phyloP scores from a whole-genome alignment of 2,113 vertebrate genomes.

The Oreochromis aureus region DNA sequence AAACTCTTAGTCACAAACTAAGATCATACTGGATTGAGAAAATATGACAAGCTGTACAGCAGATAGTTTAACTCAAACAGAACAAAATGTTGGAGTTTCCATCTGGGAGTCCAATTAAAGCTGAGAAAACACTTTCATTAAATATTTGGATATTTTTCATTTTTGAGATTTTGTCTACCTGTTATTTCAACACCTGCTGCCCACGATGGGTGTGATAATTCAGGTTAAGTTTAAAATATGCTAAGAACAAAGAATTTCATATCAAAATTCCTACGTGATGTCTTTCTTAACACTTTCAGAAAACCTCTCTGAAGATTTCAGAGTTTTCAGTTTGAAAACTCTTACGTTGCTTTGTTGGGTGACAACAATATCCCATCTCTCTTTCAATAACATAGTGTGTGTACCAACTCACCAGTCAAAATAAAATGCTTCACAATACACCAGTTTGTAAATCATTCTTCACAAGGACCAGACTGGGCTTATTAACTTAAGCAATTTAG shows the following conservation, averaged over 20 bases:
- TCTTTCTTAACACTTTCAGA: neutral
- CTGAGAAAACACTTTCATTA: neutral
- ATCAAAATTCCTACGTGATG: neutral
- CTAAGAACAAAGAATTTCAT: neutral
- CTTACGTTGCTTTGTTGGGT: neutral
- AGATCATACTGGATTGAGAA: neutral
- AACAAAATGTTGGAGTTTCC: neutral
- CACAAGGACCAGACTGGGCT: neutral
- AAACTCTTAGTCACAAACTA: neutral
- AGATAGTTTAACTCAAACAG: neutral
- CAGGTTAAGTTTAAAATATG: neutral
- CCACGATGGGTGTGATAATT: neutral
- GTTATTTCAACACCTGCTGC: neutral
- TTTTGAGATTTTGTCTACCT: neutral
- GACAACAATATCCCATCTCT: neutral
- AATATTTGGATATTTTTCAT: neutral
- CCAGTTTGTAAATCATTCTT: neutral
- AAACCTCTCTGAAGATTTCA: neutral
- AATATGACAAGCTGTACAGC: neutral
- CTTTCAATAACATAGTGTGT: neutral
- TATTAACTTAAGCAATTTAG: neutral
- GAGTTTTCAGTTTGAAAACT: neutral
- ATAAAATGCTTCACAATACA: neutral
- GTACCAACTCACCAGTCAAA: neutral
- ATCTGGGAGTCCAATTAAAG: neutral